Evolutionary conservation across 2,797 vertebrate genomes (phyloP).

Genomic region (Heteromormyrus szaboi): DNA sequence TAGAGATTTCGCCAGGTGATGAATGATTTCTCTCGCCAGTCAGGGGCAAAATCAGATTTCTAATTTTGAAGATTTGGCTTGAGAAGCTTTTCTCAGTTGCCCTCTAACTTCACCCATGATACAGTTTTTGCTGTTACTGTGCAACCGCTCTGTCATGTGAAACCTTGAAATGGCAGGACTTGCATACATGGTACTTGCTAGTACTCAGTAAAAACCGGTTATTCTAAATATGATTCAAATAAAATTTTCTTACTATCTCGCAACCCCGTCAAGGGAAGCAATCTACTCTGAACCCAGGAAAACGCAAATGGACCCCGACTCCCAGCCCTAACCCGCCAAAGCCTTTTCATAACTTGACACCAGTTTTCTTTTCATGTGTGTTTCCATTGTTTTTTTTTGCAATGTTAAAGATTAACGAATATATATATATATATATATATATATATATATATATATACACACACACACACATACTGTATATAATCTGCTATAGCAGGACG

Average conservation of each 20-base stretch:
- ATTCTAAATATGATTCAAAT: background rate
- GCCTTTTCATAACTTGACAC: background rate
- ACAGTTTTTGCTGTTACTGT: background rate
- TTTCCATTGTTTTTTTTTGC: background rate
- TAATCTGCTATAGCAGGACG: slow-evolving; percentile 40
- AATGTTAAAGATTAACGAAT: background rate
- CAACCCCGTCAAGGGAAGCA: background rate
- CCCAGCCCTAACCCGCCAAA: background rate
- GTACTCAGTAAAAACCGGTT: background rate
- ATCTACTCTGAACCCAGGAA: background rate
- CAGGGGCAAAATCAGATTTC: slow-evolving; percentile 26
- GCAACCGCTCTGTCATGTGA: background rate
- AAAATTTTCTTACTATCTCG: background rate
- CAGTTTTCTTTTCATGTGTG: background rate
- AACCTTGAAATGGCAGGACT: background rate
- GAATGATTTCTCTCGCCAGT: slow-evolving; percentile 14
- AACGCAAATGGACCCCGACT: background rate
- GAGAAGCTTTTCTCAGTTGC: background rate
- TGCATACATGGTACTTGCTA: background rate
- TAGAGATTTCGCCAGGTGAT: slow-evolving; percentile 17
- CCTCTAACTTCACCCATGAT: background rate
- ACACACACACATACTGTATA: no score
- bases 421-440: background rate
- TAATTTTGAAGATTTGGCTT: slow-evolving; percentile 37
- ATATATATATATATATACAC: background rate